Percentiles rank a stretch among this genome's conserved stretches.
Evolutionary conservation across 1,140 invertebrate genomes (phyloP).

Genomic region (Ips typographus): DNA sequence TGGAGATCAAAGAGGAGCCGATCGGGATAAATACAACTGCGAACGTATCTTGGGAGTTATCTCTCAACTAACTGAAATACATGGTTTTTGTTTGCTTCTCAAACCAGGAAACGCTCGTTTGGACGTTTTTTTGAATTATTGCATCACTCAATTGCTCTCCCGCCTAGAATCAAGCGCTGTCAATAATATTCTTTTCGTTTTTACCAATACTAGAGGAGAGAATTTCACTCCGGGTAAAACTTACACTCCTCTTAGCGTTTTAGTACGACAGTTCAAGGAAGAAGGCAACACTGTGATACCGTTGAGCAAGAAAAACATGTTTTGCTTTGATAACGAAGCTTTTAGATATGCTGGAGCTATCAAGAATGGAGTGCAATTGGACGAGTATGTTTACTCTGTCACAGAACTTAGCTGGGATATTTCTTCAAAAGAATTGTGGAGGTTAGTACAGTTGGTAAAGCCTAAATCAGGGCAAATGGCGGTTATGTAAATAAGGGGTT

Average conservation of each 20-base stretch:
- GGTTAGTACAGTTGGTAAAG: too few species aligned
- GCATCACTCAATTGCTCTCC: slow-evolving; percentile 45
- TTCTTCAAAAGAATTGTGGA: too few species aligned
- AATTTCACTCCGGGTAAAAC: slow-evolving; percentile 45
- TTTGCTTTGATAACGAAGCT: slow-evolving; percentile 47
- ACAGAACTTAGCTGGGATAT: too few species aligned
- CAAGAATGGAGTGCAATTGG: slow-evolving; percentile 37
- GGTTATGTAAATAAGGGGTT: too few species aligned
- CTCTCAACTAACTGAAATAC: slow-evolving; percentile 38
- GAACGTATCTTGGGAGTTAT: slow-evolving; percentile 46
- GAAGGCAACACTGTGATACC: slow-evolving; percentile 36
- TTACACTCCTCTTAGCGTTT: slow-evolving; percentile 6
- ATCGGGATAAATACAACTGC: slow-evolving; percentile 44
- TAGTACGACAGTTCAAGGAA: slow-evolving; percentile 33
- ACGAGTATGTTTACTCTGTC: background rate
- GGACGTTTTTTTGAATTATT: slow-evolving; percentile 44
- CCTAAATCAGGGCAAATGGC: too few species aligned
- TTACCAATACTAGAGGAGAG: slow-evolving; percentile 43
- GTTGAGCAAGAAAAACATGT: slow-evolving; percentile 39
- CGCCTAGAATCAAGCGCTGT: slow-evolving; percentile 44
- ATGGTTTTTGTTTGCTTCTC: slow-evolving; percentile 46
- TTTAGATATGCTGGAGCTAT: slow-evolving; percentile 43
- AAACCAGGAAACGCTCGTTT: slow-evolving; percentile 43
- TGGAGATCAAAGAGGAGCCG: slow-evolving; percentile 42
- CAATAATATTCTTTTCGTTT: slow-evolving; percentile 45